Conservation (phyloP, 37 sponge, comb jelly and placozoan species). For the Amphimedon queenslandica region DNA sequence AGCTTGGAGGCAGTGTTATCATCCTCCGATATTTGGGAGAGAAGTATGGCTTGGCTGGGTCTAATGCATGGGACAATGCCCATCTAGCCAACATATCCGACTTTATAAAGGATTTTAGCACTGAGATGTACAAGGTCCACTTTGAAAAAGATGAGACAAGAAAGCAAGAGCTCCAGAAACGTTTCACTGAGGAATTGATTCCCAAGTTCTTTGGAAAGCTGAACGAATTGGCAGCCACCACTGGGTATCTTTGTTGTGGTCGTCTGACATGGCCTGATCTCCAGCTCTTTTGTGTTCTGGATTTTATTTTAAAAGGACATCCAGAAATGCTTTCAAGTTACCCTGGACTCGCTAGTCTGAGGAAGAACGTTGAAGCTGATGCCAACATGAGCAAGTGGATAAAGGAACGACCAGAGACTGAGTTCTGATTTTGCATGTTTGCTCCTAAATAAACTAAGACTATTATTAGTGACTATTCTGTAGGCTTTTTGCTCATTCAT, state of each 20-base stretch:
- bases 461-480: too few species aligned
- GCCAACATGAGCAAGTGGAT: slow-evolving; percentile 49
- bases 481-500: too few species aligned
- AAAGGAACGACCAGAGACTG: slow-evolving; percentile 27
- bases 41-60: slow-evolving; percentile 27
- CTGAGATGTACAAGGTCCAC: not conserved
- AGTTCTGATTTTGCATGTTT: not conserved
- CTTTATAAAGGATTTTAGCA: not conserved
- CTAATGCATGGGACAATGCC: slow-evolving; percentile 24
- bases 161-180: not conserved
- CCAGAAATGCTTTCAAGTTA: not conserved
- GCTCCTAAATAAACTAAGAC: too few species aligned
- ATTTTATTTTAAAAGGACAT: not conserved
- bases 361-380: slow-evolving; percentile 8
- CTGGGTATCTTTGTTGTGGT: slow-evolving; percentile 1
- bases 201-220: slow-evolving; percentile 7
- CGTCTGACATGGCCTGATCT: slow-evolving; percentile 5
- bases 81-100: slow-evolving; percentile 9
- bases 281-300: not conserved
- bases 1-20: slow-evolving; percentile 33
- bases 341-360: slow-evolving; percentile 7
- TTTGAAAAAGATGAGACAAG: slow-evolving; percentile 40
- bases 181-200: not conserved
- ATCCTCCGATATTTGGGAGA: slow-evolving; percentile 46
- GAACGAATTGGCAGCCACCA: not conserved